A percentile compares a stretch with the other conserved stretches of the same genome.
These are phyloP conservation scores for Mellivora capensis DNA, from an alignment of 2,113 vertebrate species.

Conservation along the genomic window DNA sequence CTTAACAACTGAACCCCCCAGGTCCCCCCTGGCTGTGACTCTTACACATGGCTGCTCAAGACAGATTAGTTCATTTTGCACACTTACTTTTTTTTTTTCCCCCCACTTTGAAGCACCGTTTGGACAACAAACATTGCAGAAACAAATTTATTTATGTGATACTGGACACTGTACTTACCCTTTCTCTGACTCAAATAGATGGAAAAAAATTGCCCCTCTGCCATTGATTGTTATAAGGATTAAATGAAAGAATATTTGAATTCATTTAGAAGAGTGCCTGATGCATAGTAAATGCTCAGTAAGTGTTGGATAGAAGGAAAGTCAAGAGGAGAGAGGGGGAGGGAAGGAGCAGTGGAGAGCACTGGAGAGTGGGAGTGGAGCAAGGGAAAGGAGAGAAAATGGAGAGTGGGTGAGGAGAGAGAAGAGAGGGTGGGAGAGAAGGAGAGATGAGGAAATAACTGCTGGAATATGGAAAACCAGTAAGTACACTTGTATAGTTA, in stretches of 20 bases:
- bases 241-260: neutral
- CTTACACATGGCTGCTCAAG: neutral
- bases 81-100: neutral
- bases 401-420: neutral
- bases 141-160: neutral
- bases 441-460: neutral
- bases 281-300: neutral
- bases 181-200: neutral
- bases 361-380: neutral
- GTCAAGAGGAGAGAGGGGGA: neutral
- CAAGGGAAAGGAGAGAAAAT: no score
- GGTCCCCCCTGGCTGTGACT: neutral
- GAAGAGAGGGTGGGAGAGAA: neutral
- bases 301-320: neutral
- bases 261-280: neutral
- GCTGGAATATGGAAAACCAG: neutral
- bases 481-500: neutral
- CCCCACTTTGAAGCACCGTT: neutral
- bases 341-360: no score
- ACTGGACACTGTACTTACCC: neutral
- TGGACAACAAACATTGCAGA: neutral
- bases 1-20: no score
- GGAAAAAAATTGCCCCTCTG: neutral
- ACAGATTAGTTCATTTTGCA: neutral
- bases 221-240: neutral